Percentiles rank a stretch among this genome's conserved stretches.
These are phyloP conservation scores for Nudaria mundana DNA, from an alignment of 2,888 invertebrate genomes.

Conservation along the genomic window DNA sequence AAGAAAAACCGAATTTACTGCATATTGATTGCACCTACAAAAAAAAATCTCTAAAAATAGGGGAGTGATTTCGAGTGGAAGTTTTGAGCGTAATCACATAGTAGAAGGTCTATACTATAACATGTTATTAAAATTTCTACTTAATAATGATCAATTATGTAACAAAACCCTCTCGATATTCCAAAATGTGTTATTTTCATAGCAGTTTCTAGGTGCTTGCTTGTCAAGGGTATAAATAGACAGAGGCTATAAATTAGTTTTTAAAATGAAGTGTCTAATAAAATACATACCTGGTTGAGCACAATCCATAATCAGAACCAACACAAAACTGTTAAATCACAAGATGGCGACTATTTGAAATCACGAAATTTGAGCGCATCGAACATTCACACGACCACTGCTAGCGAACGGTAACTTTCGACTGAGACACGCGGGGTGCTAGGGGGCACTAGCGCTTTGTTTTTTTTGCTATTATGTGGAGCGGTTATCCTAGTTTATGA, in stretches of 20 bases:
- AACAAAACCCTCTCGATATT: background rate
- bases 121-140: background rate
- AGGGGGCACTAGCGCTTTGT: background rate
- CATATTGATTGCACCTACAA: background rate
- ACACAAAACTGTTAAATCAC: background rate
- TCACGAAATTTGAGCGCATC: background rate
- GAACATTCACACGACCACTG: constrained; percentile 2
- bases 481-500: background rate
- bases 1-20: too few species aligned
- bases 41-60: too few species aligned
- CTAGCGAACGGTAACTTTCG: too few species aligned
- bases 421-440: too few species aligned
- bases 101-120: background rate
- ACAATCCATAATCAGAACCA: background rate
- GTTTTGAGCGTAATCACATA: background rate
- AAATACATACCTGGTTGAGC: background rate
- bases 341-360: background rate
- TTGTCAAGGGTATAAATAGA: background rate
- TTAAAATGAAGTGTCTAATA: background rate
- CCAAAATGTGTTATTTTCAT: background rate
- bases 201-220: background rate
- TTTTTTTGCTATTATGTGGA: too few species aligned
- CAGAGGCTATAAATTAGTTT: background rate
- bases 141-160: background rate
- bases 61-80: background rate